These are phyloP conservation scores for Cecidostiba fungosa DNA, from an alignment of 2,888 invertebrate genomes.

Conservation along the genomic window DNA sequence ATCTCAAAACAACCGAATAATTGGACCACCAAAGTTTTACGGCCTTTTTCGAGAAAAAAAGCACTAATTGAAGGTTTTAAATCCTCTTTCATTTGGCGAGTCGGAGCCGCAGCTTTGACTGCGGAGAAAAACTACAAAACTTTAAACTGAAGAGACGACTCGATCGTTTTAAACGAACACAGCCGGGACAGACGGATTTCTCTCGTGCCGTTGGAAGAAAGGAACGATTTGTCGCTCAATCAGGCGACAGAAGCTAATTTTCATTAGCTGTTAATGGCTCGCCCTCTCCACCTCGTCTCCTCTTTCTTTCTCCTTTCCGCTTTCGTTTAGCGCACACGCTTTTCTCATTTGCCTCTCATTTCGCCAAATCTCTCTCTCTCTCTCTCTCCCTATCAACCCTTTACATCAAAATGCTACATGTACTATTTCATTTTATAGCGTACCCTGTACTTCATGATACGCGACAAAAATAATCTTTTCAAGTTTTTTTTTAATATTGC, in stretches of 20 bases:
- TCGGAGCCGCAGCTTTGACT: conserved; percentile 5
- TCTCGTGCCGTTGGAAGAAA: conserved; percentile 75
- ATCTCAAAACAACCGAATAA: conserved; percentile 1
- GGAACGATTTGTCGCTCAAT: conserved; percentile 80
- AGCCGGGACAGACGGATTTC: conserved; percentile 71
- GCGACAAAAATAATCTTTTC: no score
- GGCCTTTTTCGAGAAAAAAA: neutral
- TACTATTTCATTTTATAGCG: neutral
- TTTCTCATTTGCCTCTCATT: conserved; percentile 52
- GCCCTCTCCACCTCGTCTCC: conserved; percentile 62
- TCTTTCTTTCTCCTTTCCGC: conserved; percentile 60
- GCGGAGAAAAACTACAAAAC: conserved; percentile 50
- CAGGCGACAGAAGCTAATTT: conserved; percentile 80
- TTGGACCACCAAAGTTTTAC: conserved; percentile 18
- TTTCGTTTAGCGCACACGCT: conserved; percentile 64
- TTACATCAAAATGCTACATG: neutral
- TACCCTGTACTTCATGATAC: neutral
- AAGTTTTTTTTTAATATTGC: neutral
- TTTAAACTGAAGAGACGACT: conserved; percentile 64
- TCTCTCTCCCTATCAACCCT: conserved; percentile 6
- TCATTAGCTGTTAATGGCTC: conserved; percentile 79
- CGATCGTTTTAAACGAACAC: conserved; percentile 74
- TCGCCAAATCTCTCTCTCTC: conserved; percentile 1
- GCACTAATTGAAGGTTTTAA: conserved; percentile 47
- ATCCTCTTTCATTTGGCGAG: conserved; percentile 32